phyloP scores from a whole-genome alignment of 2,113 vertebrate species.

The Heptranchias perlo region DNA sequence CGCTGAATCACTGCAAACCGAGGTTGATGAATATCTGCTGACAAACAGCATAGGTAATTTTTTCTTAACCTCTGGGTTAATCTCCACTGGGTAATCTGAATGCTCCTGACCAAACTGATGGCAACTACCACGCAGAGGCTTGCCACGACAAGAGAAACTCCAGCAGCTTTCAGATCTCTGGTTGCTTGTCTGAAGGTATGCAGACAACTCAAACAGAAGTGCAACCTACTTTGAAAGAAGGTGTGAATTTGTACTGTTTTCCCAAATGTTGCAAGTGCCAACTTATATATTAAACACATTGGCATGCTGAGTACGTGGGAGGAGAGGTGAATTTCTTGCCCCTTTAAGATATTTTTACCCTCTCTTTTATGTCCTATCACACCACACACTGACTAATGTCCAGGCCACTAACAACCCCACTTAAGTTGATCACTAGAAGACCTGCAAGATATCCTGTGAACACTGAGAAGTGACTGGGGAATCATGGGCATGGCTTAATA shows the following conservation, averaged over 20 bases:
- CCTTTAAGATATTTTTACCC: neutral
- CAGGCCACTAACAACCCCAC: neutral
- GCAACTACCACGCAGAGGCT: neutral
- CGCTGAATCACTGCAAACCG: neutral
- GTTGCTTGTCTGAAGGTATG: neutral
- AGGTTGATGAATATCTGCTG: neutral
- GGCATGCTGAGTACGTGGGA: neutral
- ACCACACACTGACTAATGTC: neutral
- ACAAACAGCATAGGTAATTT: neutral
- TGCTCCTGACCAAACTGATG: neutral
- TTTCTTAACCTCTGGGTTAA: neutral
- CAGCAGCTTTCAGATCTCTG: neutral
- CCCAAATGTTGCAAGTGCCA: too few species aligned
- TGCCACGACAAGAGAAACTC: neutral
- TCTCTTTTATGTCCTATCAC: neutral
- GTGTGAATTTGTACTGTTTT: neutral
- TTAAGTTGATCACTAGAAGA: neutral
- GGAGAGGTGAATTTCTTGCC: neutral
- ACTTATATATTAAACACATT: neutral
- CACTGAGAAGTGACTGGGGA: neutral
- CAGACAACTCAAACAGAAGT: neutral
- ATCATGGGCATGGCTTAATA: neutral
- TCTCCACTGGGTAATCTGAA: neutral
- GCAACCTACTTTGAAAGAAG: neutral
- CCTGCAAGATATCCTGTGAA: neutral